phyloP scores from a whole-genome alignment of 2,113 vertebrate genomes.

The Chinchilla lanigera region DNA sequence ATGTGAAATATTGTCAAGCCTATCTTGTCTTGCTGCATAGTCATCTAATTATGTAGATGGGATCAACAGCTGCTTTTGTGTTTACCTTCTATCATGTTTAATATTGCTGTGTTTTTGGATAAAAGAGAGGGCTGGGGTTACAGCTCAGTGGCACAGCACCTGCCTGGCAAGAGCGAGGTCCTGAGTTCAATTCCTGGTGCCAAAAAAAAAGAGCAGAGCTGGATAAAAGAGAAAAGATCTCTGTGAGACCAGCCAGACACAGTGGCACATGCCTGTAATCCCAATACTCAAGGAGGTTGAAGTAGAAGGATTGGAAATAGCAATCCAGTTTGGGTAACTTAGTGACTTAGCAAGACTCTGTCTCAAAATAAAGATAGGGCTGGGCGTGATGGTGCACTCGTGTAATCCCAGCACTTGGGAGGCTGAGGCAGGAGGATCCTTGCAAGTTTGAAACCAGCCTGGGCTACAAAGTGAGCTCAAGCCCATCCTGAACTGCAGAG shows the following conservation, averaged over 20 bases:
- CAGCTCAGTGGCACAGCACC: no score
- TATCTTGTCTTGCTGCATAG: background rate
- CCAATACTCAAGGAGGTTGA: background rate
- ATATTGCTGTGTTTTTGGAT: background rate
- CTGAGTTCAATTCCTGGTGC: no score
- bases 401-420: background rate
- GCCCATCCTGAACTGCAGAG: background rate
- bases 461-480: background rate
- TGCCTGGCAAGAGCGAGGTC: no score
- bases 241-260: background rate
- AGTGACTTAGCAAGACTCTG: background rate
- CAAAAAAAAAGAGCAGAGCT: no score
- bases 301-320: background rate
- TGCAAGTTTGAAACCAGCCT: background rate
- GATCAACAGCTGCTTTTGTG: background rate
- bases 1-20: background rate
- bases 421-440: background rate
- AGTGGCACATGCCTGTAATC: background rate
- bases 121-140: background rate
- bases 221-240: background rate
- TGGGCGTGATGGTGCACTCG: background rate
- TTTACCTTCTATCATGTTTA: conserved; percentile 24
- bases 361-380: background rate
- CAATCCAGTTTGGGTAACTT: background rate
- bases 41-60: background rate